phyloP scores from a whole-genome alignment of 1,140 invertebrate genomes.

The Trinorchestia longiramus region DNA sequence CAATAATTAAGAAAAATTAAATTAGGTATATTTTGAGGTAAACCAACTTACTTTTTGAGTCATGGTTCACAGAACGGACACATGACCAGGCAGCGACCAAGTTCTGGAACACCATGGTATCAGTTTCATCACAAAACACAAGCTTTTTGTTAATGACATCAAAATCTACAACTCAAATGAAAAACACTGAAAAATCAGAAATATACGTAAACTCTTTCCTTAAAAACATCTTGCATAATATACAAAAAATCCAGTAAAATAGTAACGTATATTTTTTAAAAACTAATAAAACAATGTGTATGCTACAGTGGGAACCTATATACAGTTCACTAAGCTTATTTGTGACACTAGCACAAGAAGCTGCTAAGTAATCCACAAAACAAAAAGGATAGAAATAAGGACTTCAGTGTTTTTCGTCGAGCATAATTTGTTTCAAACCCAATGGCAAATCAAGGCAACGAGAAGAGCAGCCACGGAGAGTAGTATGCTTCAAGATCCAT shows the following conservation, averaged over 20 bases:
- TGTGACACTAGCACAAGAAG: not conserved
- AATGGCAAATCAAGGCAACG: not conserved
- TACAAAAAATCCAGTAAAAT: constrained; percentile 10
- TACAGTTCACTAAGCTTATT: not conserved
- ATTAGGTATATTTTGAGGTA: not conserved
- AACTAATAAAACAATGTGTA: not conserved
- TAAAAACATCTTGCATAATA: not conserved
- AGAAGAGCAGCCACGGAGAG: not conserved
- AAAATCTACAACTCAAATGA: not conserved
- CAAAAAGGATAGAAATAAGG: not conserved
- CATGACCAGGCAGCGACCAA: not conserved
- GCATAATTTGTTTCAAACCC: not conserved
- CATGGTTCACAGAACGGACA: not conserved
- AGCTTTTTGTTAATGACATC: not conserved
- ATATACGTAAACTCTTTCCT: not conserved
- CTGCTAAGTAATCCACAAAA: not conserved
- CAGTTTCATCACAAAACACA: not conserved
- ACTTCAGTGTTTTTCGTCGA: not conserved
- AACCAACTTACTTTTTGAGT: not conserved
- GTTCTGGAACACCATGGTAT: not conserved
- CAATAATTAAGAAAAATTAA: not conserved
- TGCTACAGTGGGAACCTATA: not conserved
- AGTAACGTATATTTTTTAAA: not conserved
- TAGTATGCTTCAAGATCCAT: not conserved
- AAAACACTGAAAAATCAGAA: not conserved